Conservation (phyloP, 2,888 invertebrate genomes). For the Colletes collaris region DNA sequence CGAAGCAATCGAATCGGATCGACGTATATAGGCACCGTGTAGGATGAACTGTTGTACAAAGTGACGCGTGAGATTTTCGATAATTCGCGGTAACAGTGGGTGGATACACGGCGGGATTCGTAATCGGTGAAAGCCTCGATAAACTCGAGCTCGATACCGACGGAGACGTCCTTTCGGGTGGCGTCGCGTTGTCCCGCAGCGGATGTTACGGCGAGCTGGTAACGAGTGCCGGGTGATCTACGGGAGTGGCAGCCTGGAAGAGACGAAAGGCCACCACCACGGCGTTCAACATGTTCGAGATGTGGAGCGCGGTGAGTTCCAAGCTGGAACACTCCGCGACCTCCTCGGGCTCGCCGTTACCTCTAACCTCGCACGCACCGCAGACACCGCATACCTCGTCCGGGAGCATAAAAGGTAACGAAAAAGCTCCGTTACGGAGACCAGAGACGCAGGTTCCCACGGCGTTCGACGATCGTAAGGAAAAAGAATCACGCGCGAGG, state of each 20-base stretch:
- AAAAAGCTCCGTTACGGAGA: slow-evolving; percentile 45
- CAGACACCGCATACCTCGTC: slow-evolving; percentile 92
- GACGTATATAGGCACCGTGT: too few species aligned
- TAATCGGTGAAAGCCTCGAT: slow-evolving; percentile 1
- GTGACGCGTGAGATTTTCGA: too few species aligned
- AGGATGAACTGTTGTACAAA: too few species aligned
- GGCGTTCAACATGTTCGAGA: slow-evolving; percentile 89
- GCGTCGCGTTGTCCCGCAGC: slow-evolving; percentile 56
- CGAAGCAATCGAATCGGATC: slow-evolving; percentile 23
- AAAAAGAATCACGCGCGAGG: slow-evolving; percentile 39
- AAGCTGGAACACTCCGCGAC: slow-evolving; percentile 87
- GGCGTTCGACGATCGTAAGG: slow-evolving; percentile 25
- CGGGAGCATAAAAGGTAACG: slow-evolving; percentile 92
- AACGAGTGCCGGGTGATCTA: slow-evolving; percentile 63
- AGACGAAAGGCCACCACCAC: slow-evolving; percentile 75
- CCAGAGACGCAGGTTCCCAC: slow-evolving; percentile 40
- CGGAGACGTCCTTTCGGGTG: slow-evolving; percentile 40
- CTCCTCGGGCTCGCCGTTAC: slow-evolving; percentile 82
- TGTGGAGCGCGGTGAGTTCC: slow-evolving; percentile 91
- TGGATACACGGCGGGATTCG: background rate
- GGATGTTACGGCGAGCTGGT: slow-evolving; percentile 65
- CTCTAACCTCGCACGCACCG: slow-evolving; percentile 84
- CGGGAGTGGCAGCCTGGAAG: slow-evolving; percentile 65
- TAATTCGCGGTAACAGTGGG: too few species aligned
- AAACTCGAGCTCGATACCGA: slow-evolving; percentile 5